Evolutionary conservation across 2,888 invertebrate species (phyloP), one percentile per base, ranked within the genome.

Genomic region (Apoda limacodes): DNA sequence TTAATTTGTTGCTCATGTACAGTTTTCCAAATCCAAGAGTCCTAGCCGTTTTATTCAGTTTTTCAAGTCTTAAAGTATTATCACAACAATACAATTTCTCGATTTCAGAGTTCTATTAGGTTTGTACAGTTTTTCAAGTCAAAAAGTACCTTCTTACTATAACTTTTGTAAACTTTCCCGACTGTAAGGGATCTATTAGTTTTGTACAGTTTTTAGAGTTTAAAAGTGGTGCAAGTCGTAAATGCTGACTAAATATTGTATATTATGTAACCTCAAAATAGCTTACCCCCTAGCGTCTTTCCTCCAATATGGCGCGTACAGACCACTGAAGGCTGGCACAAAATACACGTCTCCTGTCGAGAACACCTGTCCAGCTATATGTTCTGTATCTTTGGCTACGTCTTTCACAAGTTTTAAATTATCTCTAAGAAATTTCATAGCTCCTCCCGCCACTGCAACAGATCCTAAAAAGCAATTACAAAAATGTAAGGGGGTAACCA

Each of bases 251-350:
- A 14, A 24, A n/a, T 23, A 23, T 24, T 10, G n/a, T 9, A 17
- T 9, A 5, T 5, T 17, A 7, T 6, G 17, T 17, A 7, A 5
- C 17, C 17, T 17, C 17, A 17, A n/a, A n/a, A n/a, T 13, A 14
- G 20, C 70, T 51, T 54, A 86, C 91, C 95, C 96, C 61, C 96
- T 84, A 0, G 99, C 99, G 64, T 97, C 95, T 54, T 94, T 91
- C 55, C 96, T 86, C 98, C 98, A 99, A 59, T 98, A 95, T 0
- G 99, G 99, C 30, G 98, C 98, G 68, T 95, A 98, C 0, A 99
- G 75, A 0, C 98, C 99, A 25, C 92, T 93, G 64, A 99, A 98
- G 0, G 98, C 98, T 0, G 98, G 98, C 13, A 99, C 98, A 66
- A 99, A 98, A 68, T 97, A 98, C 9, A 98, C 96, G 51, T 97